Percentiles rank a stretch among this genome's conserved stretches.
Conservation (phyloP, 2,113 vertebrate species). For the Cephalopterus ornatus region DNA sequence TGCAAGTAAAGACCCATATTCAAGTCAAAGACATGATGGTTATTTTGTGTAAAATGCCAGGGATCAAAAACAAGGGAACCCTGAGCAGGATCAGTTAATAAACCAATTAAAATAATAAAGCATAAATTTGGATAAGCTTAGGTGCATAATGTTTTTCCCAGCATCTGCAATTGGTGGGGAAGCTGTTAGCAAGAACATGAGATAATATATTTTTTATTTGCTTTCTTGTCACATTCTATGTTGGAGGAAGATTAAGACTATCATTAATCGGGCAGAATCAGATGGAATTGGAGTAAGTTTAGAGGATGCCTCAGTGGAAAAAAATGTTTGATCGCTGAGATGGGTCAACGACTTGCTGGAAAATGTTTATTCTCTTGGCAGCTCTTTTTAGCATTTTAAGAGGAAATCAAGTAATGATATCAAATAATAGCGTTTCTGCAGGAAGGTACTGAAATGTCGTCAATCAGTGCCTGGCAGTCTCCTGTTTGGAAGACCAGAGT, state of each 20-base stretch:
- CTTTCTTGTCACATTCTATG: not conserved
- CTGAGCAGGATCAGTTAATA: not conserved
- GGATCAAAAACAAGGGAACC: not conserved
- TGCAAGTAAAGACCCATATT: not conserved
- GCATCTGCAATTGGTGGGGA: not conserved
- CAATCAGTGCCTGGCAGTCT: not conserved
- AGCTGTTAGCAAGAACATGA: not conserved
- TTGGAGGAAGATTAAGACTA: not conserved
- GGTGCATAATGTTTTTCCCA: not conserved
- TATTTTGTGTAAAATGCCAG: not conserved
- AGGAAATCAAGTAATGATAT: not conserved
- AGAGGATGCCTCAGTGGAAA: not conserved
- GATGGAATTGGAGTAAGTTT: not conserved
- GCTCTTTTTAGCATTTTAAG: not conserved
- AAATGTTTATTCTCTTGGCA: not conserved
- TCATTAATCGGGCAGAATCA: not conserved
- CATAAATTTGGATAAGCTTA: not conserved
- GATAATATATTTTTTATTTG: not conserved
- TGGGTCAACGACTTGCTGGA: not conserved
- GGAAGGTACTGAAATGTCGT: not conserved
- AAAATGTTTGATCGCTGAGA: not conserved
- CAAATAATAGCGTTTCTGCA: not conserved
- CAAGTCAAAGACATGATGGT: not conserved
- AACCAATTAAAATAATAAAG: not conserved
- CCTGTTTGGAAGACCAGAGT: not conserved